Percentiles rank a stretch among this genome's conserved stretches.
phyloP scores from a whole-genome alignment of 2,888 invertebrate genomes.

The Cyclophora punctaria region DNA sequence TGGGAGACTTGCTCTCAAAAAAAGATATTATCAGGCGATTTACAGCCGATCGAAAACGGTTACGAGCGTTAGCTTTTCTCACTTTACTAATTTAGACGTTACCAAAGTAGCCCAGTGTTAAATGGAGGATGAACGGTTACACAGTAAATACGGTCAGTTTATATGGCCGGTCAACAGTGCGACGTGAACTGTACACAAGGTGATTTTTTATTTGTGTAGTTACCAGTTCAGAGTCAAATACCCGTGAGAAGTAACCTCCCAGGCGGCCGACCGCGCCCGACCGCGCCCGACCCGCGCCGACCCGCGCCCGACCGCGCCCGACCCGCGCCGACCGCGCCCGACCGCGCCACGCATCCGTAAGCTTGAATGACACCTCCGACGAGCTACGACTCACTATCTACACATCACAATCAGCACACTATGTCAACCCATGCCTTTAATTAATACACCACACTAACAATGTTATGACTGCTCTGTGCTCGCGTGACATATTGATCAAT shows the following conservation, averaged over 20 bases:
- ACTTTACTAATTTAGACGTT: constrained; percentile 72
- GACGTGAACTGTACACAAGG: constrained; percentile 72
- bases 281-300: constrained; percentile 3
- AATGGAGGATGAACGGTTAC: constrained; percentile 65
- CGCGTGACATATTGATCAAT: constrained; percentile 32
- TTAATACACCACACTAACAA: constrained; percentile 30
- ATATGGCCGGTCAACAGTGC: constrained; percentile 65
- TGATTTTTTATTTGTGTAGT: constrained; percentile 67
- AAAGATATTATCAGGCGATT: constrained; percentile 67
- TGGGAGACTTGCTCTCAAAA: constrained; percentile 49
- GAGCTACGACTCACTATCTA: constrained; percentile 20
- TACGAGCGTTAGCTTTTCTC: constrained; percentile 71
- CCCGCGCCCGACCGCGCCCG: constrained; percentile 16
- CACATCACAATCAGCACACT: constrained; percentile 39
- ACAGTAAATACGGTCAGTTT: constrained; percentile 67
- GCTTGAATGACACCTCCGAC: constrained; percentile 57
- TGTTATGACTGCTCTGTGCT: constrained; percentile 28
- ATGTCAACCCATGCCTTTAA: constrained; percentile 38
- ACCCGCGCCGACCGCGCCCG: constrained; percentile 20
- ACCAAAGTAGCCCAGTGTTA: constrained; percentile 69
- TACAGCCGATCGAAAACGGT: constrained; percentile 61
- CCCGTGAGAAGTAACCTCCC: constrained; percentile 66
- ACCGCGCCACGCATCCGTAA: constrained; percentile 35
- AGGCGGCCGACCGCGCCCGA: constrained; percentile 24
- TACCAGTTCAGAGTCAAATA: constrained; percentile 62